phyloP scores from a whole-genome alignment of 2,113 vertebrate genomes.

The human region DNA sequence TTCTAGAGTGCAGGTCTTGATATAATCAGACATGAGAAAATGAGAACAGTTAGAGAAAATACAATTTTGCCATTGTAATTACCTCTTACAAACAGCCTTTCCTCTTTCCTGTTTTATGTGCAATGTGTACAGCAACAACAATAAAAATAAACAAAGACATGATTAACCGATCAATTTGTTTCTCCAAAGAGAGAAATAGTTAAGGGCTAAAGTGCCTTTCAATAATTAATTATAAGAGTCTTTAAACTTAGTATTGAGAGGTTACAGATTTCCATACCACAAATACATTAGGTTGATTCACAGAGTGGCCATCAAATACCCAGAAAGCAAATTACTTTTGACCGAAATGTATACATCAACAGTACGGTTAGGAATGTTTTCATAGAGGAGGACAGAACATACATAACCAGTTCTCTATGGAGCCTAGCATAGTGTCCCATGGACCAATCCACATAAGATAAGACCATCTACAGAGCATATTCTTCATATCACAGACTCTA shows the following conservation, averaged over 20 bases:
- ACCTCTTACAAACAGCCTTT: conserved; percentile 72
- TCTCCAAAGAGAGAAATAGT: conserved; percentile 55
- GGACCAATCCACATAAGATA: not conserved
- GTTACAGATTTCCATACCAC: conserved; percentile 6
- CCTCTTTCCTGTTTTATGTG: conserved; percentile 64
- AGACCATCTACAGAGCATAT: not conserved
- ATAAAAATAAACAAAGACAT: conserved; percentile 64
- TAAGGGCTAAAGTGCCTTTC: conserved; percentile 58
- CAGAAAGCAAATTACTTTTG: conserved; percentile 42
- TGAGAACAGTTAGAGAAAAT: conserved; percentile 73
- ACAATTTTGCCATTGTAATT: conserved; percentile 64
- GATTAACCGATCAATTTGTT: conserved; percentile 65
- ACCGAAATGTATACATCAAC: not conserved
- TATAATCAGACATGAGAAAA: conserved; percentile 67
- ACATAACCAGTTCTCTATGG: not conserved
- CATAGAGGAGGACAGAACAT: not conserved
- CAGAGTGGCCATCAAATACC: conserved; percentile 11
- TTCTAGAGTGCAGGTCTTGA: conserved; percentile 37
- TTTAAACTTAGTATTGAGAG: conserved; percentile 38
- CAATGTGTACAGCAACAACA: conserved; percentile 27
- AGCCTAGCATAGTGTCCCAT: not conserved
- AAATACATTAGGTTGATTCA: conserved; percentile 41
- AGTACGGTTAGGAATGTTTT: not conserved
- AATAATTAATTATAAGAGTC: conserved; percentile 65
- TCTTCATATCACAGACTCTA: not conserved